phyloP scores from a whole-genome alignment of 2,797 vertebrate species.

The Anableps anableps region DNA sequence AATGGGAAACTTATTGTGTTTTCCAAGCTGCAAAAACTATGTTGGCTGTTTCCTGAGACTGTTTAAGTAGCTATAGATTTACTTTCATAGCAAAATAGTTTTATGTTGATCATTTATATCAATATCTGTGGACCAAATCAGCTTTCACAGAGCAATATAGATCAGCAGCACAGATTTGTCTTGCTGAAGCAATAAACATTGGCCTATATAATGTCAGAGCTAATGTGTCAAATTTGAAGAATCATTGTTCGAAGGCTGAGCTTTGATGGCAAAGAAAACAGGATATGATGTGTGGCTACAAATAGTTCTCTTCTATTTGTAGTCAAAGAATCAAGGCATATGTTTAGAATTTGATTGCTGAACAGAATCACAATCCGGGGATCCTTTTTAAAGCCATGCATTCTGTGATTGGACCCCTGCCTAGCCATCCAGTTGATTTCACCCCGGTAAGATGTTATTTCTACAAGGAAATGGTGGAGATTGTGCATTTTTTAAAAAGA shows the following conservation, averaged over 20 bases:
- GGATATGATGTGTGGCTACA: not conserved
- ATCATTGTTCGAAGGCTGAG: not conserved
- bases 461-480: not conserved
- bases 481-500: not conserved
- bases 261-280: not conserved
- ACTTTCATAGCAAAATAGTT: not conserved
- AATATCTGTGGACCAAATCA: not conserved
- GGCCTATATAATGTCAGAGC: not conserved
- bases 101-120: slow-evolving; percentile 1
- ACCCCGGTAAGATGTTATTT: slow-evolving; percentile 4
- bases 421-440: not conserved
- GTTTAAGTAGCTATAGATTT: not conserved
- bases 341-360: not conserved
- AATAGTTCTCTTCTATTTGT: not conserved
- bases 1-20: not conserved
- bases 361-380: not conserved
- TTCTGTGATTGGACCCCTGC: not conserved
- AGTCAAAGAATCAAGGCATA: not conserved
- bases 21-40: not conserved
- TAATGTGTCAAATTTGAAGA: not conserved
- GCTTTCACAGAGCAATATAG: not conserved
- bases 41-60: not conserved
- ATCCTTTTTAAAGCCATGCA: not conserved
- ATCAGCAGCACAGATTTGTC: not conserved
- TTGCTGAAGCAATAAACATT: not conserved